Percentiles rank a stretch among this genome's conserved stretches.
Conservation (phyloP, 2,797 vertebrate genomes). For the Chrosomus eos region DNA sequence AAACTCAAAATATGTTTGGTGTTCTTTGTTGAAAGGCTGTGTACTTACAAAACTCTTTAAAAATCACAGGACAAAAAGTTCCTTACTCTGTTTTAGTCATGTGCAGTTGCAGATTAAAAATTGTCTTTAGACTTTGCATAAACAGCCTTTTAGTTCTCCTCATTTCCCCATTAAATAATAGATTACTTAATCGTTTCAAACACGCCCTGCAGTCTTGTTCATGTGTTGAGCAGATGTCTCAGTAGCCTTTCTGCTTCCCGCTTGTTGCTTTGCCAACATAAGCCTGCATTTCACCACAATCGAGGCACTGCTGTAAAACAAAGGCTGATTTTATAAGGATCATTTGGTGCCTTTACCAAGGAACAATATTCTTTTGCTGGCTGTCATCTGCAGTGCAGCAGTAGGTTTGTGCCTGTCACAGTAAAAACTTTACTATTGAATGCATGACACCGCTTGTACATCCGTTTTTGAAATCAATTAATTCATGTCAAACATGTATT, state of each 20-base stretch:
- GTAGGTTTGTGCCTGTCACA: conserved; percentile 50
- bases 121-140: background rate
- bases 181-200: conserved; percentile 25
- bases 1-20: background rate
- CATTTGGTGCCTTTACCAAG: conserved; percentile 39
- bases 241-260: conserved; percentile 26
- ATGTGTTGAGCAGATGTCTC: conserved; percentile 51
- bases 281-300: conserved; percentile 26
- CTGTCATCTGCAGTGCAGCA: conserved; percentile 61
- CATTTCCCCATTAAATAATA: conserved; percentile 23
- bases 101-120: background rate
- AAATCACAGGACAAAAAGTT: background rate
- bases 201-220: conserved; percentile 36
- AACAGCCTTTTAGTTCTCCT: conserved; percentile 25
- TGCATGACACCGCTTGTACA: conserved; percentile 49
- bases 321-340: conserved; percentile 53
- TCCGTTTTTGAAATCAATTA: conserved; percentile 60
- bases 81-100: background rate
- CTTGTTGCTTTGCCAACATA: conserved; percentile 37
- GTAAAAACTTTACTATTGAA: conserved; percentile 59
- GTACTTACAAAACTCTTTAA: background rate
- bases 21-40: background rate
- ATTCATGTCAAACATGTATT: conserved; percentile 56
- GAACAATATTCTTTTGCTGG: conserved; percentile 29
- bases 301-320: conserved; percentile 48